phyloP scores from a whole-genome alignment of 2,797 vertebrate species.

The Halcyon smyrnensis region DNA sequence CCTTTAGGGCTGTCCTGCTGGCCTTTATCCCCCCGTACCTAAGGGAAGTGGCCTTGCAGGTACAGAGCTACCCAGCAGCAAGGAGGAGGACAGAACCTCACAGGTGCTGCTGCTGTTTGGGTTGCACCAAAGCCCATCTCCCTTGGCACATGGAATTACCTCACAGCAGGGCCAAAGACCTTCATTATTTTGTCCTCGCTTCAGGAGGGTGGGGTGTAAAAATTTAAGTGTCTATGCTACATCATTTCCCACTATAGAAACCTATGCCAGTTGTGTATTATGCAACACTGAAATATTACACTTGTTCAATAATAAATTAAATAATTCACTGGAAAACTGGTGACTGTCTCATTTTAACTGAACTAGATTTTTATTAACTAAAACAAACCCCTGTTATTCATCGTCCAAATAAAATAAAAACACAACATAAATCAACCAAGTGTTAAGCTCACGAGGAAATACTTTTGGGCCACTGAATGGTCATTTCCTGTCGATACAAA shows the following conservation, averaged over 20 bases:
- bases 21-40: no score
- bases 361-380: background rate
- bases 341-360: background rate
- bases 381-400: background rate
- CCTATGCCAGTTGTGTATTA: background rate
- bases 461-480: background rate
- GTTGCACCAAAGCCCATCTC: background rate
- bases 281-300: background rate
- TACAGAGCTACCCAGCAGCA: background rate
- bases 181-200: background rate
- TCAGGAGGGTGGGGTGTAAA: background rate
- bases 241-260: background rate
- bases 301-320: background rate
- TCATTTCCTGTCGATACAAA: background rate
- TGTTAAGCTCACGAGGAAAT: background rate
- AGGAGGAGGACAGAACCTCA: background rate
- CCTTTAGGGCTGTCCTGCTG: rapidly evolving
- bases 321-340: background rate
- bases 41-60: background rate
- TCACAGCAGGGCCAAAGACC: background rate
- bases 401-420: background rate
- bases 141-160: rapidly evolving
- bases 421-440: background rate
- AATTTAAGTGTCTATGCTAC: background rate
- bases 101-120: background rate